A percentile compares a stretch with the other conserved stretches of the same genome.
These are phyloP conservation scores for Nycticorax nycticorax DNA, from an alignment of 2,113 vertebrate genomes.

Conservation along the genomic window DNA sequence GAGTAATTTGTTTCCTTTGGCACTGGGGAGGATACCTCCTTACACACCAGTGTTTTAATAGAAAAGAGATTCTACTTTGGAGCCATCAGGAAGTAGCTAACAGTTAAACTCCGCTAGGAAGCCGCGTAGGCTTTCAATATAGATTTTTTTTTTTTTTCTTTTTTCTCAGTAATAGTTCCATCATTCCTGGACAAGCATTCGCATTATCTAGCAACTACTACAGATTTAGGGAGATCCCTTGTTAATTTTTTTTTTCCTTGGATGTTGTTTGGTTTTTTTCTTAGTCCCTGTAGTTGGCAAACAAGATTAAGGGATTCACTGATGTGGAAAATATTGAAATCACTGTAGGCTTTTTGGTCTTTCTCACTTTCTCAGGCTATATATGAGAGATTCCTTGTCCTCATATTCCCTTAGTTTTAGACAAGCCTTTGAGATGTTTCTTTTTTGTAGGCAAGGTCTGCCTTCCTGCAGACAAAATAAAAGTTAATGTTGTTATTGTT, in stretches of 20 bases:
- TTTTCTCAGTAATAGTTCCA: not conserved
- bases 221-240: not conserved
- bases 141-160: not conserved
- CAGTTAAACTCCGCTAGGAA: not conserved
- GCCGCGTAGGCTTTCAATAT: not conserved
- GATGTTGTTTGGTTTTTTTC: not conserved
- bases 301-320: constrained; percentile 26
- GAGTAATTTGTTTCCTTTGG: not conserved
- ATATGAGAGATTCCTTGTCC: constrained; percentile 5
- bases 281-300: constrained; percentile 8
- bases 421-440: not conserved
- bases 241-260: not conserved
- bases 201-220: not conserved
- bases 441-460: not conserved
- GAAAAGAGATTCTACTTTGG: not conserved
- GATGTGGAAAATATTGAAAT: constrained; percentile 47
- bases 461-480: not conserved
- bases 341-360: constrained; percentile 25
- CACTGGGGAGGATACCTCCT: not conserved
- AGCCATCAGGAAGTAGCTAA: not conserved
- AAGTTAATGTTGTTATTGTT: constrained; percentile 20
- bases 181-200: not conserved
- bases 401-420: not conserved
- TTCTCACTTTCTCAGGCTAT: not conserved
- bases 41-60: not conserved